A percentile compares a stretch with the other conserved stretches of the same genome.
These are phyloP conservation scores for pig (Sus scrofa) DNA, from an alignment of 2,113 vertebrate genomes.

Conservation along the genomic window DNA sequence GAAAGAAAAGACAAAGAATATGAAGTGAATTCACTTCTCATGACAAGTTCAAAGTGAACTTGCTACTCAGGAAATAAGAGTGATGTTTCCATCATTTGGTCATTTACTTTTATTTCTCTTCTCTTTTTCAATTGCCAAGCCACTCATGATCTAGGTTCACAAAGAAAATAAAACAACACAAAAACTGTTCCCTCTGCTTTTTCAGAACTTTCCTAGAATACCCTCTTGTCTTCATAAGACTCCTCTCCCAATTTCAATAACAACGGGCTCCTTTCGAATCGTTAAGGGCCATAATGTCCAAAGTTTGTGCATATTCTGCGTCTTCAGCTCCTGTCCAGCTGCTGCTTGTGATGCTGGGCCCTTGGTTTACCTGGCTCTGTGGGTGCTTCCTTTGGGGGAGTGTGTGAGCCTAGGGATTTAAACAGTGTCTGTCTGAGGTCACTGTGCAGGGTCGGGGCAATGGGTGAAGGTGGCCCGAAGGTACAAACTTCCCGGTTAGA, in stretches of 20 bases:
- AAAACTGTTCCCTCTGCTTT: not conserved
- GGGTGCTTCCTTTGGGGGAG: not conserved
- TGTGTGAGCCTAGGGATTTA: not conserved
- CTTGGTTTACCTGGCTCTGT: not conserved
- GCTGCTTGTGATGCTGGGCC: not conserved
- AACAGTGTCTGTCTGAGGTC: not conserved
- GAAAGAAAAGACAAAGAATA: too few species aligned
- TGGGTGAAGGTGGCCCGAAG: not conserved
- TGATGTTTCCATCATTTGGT: not conserved
- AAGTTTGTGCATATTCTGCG: not conserved
- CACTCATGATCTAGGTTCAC: not conserved
- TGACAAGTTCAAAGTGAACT: constrained; percentile 10
- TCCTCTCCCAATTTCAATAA: not conserved
- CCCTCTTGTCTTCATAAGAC: not conserved
- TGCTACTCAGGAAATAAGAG: not conserved
- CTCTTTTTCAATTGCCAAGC: not conserved
- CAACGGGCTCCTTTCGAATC: not conserved
- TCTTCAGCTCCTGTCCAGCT: not conserved
- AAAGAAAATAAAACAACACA: too few species aligned
- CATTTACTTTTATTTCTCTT: not conserved
- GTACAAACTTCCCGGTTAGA: not conserved
- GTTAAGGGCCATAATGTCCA: not conserved
- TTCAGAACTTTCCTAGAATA: not conserved
- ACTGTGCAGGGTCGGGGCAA: not conserved
- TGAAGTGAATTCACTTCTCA: not conserved